A percentile compares a stretch with the other conserved stretches of the same genome.
Conservation (phyloP, 2,797 vertebrate genomes). For the Gymnocypris eckloni region DNA sequence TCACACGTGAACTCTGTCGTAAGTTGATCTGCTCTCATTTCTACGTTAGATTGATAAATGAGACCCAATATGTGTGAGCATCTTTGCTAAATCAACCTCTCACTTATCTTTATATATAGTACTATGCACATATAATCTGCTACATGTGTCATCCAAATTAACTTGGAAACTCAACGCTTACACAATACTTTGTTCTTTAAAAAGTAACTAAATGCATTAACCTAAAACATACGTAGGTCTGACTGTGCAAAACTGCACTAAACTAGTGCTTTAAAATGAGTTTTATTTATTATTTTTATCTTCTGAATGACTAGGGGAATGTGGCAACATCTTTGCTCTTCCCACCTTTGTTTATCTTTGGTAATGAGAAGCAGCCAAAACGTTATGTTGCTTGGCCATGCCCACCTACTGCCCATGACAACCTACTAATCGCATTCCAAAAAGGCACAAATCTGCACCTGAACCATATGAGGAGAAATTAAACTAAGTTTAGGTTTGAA, state of each 20-base stretch:
- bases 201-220: background rate
- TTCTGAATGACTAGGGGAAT: constrained; percentile 19
- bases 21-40: too few relatives aligned
- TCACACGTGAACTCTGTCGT: too few relatives aligned
- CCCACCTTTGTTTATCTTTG: constrained; percentile 44
- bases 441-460: constrained; percentile 5
- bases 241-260: background rate
- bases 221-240: background rate
- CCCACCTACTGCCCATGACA: constrained; percentile 42
- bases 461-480: background rate
- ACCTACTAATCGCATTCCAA: constrained; percentile 35
- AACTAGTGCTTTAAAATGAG: constrained; percentile 28
- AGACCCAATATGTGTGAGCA: background rate
- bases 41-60: too few relatives aligned
- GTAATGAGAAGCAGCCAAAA: constrained; percentile 43
- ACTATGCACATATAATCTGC: background rate
- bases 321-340: constrained; percentile 43
- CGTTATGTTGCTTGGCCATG: constrained; percentile 57
- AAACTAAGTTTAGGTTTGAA: background rate
- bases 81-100: background rate
- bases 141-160: background rate
- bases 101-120: background rate
- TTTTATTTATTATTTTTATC: constrained; percentile 24
- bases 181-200: background rate
- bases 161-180: background rate